phyloP scores from a whole-genome alignment of 2,113 vertebrate species.

The Aepyceros melampus region DNA sequence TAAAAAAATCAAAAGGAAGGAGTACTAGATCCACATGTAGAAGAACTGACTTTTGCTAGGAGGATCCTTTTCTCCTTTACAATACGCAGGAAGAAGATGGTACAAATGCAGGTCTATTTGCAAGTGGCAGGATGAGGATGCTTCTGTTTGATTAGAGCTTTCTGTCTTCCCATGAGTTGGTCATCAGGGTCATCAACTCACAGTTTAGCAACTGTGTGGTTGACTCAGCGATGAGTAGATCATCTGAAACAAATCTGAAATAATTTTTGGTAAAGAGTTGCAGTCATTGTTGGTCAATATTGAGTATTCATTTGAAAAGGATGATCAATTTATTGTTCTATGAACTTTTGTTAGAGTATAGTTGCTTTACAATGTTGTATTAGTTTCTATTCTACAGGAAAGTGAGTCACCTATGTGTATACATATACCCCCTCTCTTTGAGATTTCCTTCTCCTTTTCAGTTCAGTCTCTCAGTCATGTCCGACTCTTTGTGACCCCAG shows the following conservation, averaged over 20 bases:
- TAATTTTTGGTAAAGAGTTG: not conserved
- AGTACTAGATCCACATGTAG: not conserved
- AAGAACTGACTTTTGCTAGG: not conserved
- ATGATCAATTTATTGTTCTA: not conserved
- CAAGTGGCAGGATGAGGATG: not conserved
- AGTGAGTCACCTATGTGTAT: not conserved
- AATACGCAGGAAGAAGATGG: not conserved
- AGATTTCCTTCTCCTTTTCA: not conserved
- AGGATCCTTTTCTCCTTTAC: not conserved
- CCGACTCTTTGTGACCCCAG: no score
- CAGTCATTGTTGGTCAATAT: not conserved
- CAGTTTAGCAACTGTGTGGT: not conserved
- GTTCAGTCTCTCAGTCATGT: no score
- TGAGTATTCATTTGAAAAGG: not conserved
- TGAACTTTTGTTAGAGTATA: not conserved
- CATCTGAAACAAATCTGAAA: not conserved
- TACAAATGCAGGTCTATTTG: not conserved
- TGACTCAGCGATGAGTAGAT: not conserved
- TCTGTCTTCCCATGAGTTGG: not conserved
- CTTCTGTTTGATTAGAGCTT: not conserved
- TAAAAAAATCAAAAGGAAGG: not conserved
- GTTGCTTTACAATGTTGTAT: not conserved
- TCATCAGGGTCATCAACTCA: not conserved
- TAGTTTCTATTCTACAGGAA: not conserved
- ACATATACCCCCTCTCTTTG: not conserved